Evolutionary conservation across 2,113 vertebrate genomes (phyloP).

Genomic region (Scatophagus argus): DNA sequence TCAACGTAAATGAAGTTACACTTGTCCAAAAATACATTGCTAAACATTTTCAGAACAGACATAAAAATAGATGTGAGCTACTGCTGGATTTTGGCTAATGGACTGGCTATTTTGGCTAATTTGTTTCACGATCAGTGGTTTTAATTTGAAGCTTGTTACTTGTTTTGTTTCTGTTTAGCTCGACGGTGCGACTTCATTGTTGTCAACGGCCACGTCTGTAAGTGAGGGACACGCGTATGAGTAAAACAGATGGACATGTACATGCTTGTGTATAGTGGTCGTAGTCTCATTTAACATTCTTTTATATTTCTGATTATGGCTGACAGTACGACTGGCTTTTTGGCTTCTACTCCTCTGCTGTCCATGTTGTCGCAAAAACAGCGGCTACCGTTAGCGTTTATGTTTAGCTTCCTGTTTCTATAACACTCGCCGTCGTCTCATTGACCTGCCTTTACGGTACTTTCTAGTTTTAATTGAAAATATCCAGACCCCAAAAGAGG

Average conservation of each 20-base stretch:
- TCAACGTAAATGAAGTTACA: no score
- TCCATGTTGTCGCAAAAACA: neutral
- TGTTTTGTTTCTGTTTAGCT: neutral
- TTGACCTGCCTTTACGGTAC: neutral
- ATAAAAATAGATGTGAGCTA: neutral
- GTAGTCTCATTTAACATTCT: fast-evolving
- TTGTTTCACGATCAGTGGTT: neutral
- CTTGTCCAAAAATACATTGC: neutral
- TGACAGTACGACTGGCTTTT: no score
- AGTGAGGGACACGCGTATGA: neutral
- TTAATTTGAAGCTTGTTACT: slow-evolving; percentile 16
- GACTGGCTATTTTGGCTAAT: no score
- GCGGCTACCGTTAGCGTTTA: slow-evolving; percentile 36
- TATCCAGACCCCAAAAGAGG: neutral
- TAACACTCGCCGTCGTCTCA: neutral
- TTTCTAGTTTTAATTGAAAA: neutral
- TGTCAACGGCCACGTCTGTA: slow-evolving; percentile 45
- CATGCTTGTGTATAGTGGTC: fast-evolving
- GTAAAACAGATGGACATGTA: fast-evolving
- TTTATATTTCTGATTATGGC: neutral
- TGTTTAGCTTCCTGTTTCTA: slow-evolving; percentile 49
- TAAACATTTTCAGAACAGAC: neutral
- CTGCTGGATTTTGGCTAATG: neutral
- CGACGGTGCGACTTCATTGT: neutral
- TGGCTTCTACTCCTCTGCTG: neutral